phyloP scores from a whole-genome alignment of 1,140 invertebrate species.

The Artemia franciscana region DNA sequence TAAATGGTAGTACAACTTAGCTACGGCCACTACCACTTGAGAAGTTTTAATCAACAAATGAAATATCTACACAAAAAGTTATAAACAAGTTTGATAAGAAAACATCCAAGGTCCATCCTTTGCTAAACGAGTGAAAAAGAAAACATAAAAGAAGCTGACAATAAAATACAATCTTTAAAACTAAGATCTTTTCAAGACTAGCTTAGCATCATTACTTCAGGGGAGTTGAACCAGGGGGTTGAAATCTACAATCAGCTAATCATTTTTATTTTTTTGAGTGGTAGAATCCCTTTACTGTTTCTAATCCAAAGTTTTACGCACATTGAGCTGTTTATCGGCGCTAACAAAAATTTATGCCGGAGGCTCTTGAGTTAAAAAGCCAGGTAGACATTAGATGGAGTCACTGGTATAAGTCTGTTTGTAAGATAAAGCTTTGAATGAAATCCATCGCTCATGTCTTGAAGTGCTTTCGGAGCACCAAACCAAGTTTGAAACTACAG shows the following conservation, averaged over 20 bases:
- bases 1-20: slow-evolving; percentile 83
- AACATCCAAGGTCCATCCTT: too few species aligned
- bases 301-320: neutral
- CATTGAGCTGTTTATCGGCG: neutral
- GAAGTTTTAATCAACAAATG: too few species aligned
- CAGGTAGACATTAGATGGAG: neutral
- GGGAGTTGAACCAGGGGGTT: too few species aligned
- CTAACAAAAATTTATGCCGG: neutral
- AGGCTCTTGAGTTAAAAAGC: neutral
- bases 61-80: too few species aligned
- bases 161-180: too few species aligned
- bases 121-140: too few species aligned
- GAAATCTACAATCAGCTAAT: too few species aligned
- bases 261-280: neutral
- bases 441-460: neutral
- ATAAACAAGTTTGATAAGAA: too few species aligned
- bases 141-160: too few species aligned
- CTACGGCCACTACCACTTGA: slow-evolving; percentile 87
- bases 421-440: neutral
- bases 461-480: neutral
- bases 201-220: too few species aligned
- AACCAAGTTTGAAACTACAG: too few species aligned
- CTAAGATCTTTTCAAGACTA: too few species aligned
- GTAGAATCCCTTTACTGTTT: neutral
- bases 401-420: neutral